These are phyloP conservation scores for Drosophila quadrilineata DNA, from an alignment of 1,140 invertebrate genomes.

Conservation along the genomic window DNA sequence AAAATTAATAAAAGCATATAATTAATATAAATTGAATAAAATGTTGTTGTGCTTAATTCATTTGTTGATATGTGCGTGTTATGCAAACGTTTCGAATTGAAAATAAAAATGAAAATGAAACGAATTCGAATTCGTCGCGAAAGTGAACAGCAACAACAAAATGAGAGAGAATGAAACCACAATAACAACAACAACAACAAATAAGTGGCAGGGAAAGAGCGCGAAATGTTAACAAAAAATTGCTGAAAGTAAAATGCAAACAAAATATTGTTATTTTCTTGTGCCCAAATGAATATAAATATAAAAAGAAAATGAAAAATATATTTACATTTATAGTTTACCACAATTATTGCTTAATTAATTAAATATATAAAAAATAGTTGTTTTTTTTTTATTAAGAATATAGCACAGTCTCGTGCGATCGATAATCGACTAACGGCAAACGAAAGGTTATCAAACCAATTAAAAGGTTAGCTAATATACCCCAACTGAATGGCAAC, in stretches of 20 bases:
- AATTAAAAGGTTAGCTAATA: no score
- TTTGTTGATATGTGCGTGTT: conserved; percentile 65
- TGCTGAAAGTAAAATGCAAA: conserved; percentile 8
- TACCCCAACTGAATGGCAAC: background rate
- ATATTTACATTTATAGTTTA: background rate
- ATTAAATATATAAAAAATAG: no score
- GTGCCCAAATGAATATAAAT: background rate
- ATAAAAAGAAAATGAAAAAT: background rate
- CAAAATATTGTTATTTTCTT: background rate
- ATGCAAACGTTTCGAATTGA: conserved; percentile 59
- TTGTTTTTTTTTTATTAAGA: no score
- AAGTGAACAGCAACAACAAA: conserved; percentile 18
- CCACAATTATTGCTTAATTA: background rate
- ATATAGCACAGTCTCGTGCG: no score
- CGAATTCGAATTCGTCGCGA: conserved; percentile 29
- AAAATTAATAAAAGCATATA: conserved; percentile 31
- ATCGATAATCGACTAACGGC: no score
- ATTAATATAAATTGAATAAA: background rate
- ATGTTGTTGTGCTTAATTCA: conserved; percentile 15
- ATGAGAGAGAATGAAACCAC: background rate
- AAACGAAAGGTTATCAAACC: no score
- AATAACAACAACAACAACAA: conserved; percentile 6
- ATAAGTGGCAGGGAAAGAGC: conserved; percentile 25
- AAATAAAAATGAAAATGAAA: conserved; percentile 37
- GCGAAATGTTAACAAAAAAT: conserved; percentile 17